Base-by-base conservation (phyloP, 2,888 invertebrate genomes). In the Apeira syringaria region DNA sequence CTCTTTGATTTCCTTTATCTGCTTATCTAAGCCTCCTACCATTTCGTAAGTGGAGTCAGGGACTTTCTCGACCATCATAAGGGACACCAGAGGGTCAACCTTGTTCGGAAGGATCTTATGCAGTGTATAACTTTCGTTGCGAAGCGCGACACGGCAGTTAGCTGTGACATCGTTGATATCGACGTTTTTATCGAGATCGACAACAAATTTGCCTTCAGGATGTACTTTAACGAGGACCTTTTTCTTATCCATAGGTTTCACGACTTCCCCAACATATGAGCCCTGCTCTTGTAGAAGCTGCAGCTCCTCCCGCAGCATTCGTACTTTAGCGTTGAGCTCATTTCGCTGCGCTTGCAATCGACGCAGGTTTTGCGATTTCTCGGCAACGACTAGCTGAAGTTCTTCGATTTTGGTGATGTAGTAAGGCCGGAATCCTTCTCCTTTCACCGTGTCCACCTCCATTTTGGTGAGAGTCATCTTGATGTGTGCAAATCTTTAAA, bases 41-140 rank as follows among this genome's bases (percentile, higher is more conserved):
- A 99, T 99, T 91, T 99, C 99, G 74, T 99, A 99, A 0, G 99
- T 99, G 0, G 99, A 99, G 81, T 99, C 99, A 0, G 99, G 99
- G 1, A 99, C 99, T 83, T 99, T 99, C 80, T 99, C 99, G 0
- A 99, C 99, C 99, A 99, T 99, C 99, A 99, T 99, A 48, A 99
- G 93, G 0, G 99, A 99, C 0, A 99, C 99, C 44, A 99, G 91
- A 0, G 99, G 99, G 91, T 99, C 99, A 1, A 99, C 98, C 74
- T 99, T 99, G 84, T 99, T 99, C 0, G 99, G 99, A 12, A 99
- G 90, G 60, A 99, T 98, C 91, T 99, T 99, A 80, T 99, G 99
- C 25, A 99, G 91, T 0, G 98, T 98, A 74, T 99, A 99, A 79
- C 98, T 98, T 84, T 99, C 99, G 75, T 99, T 99, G 39, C 99